Evolutionary conservation across 2,113 vertebrate genomes (phyloP).

Genomic region (Bungarus multicinctus): DNA sequence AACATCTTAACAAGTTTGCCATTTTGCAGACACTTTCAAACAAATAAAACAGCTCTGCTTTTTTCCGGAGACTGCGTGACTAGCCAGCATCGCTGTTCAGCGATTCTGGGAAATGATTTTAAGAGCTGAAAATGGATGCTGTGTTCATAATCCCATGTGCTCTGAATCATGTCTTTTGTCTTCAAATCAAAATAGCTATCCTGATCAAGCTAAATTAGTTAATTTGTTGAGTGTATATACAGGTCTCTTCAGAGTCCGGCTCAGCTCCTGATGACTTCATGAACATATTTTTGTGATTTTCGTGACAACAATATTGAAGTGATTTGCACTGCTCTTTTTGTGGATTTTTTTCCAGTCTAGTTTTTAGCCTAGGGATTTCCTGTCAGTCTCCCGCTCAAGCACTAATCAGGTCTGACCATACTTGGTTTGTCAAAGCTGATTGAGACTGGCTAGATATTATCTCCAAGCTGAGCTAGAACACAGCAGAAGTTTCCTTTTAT

Average conservation of each 20-base stretch:
- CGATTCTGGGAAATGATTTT: background rate
- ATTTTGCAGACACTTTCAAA: background rate
- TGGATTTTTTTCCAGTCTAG: background rate
- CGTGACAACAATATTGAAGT: background rate
- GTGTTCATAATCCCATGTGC: background rate
- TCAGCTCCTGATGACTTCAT: background rate
- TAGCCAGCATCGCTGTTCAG: background rate
- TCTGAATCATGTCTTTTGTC: background rate
- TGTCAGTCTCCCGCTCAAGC: background rate
- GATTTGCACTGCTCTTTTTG: background rate
- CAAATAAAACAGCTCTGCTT: background rate
- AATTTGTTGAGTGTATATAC: background rate
- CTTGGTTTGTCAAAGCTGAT: background rate
- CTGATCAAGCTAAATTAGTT: background rate
- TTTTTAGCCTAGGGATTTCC: background rate
- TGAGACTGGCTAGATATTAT: background rate
- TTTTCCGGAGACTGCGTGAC: background rate
- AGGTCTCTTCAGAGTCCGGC: background rate
- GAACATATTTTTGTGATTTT: background rate
- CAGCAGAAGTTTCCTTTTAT: background rate
- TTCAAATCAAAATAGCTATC: background rate
- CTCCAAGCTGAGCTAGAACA: background rate
- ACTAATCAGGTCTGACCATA: background rate
- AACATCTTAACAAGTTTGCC: background rate
- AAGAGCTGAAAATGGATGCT: background rate